Evolutionary conservation across 2,797 vertebrate genomes (phyloP).

Genomic region (Apogon hyalosoma): DNA sequence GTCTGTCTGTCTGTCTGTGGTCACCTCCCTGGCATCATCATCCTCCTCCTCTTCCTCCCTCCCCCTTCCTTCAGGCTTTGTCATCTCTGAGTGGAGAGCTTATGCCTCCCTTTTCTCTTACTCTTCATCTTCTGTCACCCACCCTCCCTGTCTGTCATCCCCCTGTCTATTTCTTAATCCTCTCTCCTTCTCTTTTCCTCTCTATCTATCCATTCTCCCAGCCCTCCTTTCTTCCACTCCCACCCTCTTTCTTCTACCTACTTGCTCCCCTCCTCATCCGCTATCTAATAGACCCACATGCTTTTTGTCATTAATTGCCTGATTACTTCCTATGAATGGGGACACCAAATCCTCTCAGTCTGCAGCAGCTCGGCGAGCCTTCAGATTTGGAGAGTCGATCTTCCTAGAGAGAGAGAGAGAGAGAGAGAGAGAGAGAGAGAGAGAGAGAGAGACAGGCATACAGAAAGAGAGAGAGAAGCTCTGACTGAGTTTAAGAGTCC

Average conservation of each 20-base stretch:
- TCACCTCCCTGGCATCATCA: constrained; percentile 33
- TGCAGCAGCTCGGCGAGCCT: constrained; percentile 62
- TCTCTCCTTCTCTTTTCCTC: constrained; percentile 16
- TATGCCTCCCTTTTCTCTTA: constrained; percentile 64
- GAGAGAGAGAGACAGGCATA: not conserved
- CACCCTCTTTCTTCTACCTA: constrained; percentile 35
- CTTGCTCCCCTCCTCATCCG: constrained; percentile 45
- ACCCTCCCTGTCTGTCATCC: constrained; percentile 62
- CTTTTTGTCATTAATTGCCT: constrained; percentile 86
- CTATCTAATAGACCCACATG: constrained; percentile 82
- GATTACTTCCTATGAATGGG: constrained; percentile 83
- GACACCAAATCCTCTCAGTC: constrained; percentile 84
- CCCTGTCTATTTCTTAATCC: constrained; percentile 66
- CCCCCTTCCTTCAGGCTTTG: constrained; percentile 47
- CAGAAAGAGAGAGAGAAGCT: constrained; percentile 25
- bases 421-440: not conserved
- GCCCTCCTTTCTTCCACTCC: constrained; percentile 39
- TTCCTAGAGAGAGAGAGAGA: constrained; percentile 54
- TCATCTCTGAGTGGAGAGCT: constrained; percentile 61
- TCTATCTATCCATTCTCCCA: constrained; percentile 48
- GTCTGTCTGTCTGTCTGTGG: not conserved
- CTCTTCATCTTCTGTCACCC: constrained; percentile 58
- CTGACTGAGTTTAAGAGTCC: constrained; percentile 68
- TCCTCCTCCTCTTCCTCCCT: constrained; percentile 14
- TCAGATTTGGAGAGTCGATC: constrained; percentile 78